Percentiles rank a stretch among this genome's conserved stretches.
Evolutionary conservation across 2,797 vertebrate species (phyloP).

Genomic region (Yasuhikotakia modesta): DNA sequence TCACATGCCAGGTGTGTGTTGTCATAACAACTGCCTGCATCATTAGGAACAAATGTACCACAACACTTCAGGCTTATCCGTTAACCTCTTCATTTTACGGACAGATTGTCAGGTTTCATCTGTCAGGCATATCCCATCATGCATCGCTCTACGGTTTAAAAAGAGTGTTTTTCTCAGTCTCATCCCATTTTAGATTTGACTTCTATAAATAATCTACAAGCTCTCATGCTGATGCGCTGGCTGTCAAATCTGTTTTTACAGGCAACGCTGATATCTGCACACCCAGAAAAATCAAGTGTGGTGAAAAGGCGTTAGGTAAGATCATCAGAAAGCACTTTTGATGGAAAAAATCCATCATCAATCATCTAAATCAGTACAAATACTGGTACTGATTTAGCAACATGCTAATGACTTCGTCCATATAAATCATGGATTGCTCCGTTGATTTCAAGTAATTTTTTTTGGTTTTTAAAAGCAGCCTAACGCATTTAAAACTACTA

Average conservation of each 20-base stretch:
- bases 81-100: constrained; percentile 39
- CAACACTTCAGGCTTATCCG: constrained; percentile 20
- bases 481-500: background rate
- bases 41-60: background rate
- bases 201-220: constrained; percentile 22
- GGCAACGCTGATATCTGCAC: constrained; percentile 94
- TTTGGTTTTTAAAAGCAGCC: background rate
- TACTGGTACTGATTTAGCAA: background rate
- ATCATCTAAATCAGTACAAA: too few species aligned
- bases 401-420: background rate
- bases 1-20: constrained; percentile 92
- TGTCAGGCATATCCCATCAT: constrained; percentile 42
- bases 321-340: constrained; percentile 37
- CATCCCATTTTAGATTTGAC: constrained; percentile 10
- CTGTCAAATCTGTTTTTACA: constrained; percentile 67
- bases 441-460: constrained; percentile 4
- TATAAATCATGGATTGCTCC: background rate
- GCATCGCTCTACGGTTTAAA: constrained; percentile 37
- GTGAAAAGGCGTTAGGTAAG: constrained; percentile 93
- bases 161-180: constrained; percentile 36
- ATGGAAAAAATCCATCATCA: too few species aligned
- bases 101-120: constrained; percentile 30
- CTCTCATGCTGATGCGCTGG: constrained; percentile 11
- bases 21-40: constrained; percentile 8
- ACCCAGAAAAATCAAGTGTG: constrained; percentile 94